These are phyloP conservation scores for Varanus salvator DNA, from an alignment of 2,113 vertebrate genomes.

Conservation along the genomic window DNA sequence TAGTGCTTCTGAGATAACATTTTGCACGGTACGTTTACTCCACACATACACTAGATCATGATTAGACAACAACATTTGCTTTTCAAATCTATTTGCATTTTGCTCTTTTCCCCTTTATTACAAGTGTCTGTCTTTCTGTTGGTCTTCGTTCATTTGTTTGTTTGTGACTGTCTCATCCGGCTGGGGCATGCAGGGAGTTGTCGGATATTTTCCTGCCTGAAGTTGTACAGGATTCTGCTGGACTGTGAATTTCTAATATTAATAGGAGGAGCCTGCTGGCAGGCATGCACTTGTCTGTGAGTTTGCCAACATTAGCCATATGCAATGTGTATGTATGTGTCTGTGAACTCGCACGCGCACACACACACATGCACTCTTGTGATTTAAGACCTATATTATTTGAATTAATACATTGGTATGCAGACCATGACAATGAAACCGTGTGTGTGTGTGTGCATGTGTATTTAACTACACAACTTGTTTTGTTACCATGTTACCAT, in stretches of 20 bases:
- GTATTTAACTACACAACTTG: too few species aligned
- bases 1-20: background rate
- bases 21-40: background rate
- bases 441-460: too few species aligned
- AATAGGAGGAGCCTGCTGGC: background rate
- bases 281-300: background rate
- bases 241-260: background rate
- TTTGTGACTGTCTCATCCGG: background rate
- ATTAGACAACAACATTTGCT: background rate
- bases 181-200: too few species aligned
- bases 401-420: too few species aligned
- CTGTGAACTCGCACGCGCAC: too few species aligned
- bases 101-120: background rate
- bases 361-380: too few species aligned
- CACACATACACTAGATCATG: background rate
- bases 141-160: too few species aligned
- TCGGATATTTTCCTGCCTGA: too few species aligned
- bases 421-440: too few species aligned
- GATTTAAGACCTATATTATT: too few species aligned
- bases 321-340: background rate
- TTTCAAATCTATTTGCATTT: background rate
- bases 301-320: background rate
- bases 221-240: too few species aligned
- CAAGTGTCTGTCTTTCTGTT: background rate
- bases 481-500: background rate